Evolutionary conservation across 1,140 invertebrate genomes (phyloP), one percentile per base, ranked within the genome.

Genomic region (Papilio xuthus): DNA sequence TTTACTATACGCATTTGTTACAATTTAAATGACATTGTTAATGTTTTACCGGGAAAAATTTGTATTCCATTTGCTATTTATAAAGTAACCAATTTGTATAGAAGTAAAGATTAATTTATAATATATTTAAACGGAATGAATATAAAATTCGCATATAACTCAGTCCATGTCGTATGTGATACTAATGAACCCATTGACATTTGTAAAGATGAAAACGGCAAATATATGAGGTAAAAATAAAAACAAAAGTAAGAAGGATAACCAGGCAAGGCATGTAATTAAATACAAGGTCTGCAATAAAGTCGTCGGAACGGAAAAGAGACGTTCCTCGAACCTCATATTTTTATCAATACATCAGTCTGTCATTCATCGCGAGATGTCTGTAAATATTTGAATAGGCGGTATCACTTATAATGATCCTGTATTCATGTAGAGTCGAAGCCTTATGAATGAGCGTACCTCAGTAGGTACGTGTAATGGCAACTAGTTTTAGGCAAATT

Each of bases 281-380:
- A 84, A 77, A 72, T 56, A 71, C 53, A 37, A 60, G 63, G 74
- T 53, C 78, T 47, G 77, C 75, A 80, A 81, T 83, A 83, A 83
- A 82, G 47, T 78, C 78, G 67, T 78, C 78, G 71, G 72, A 82
- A 82, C 53, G 75, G 75, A 79, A 81, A 80, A 79, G 74, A 78
- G 80, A 80, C 83, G 77, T 76, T 79, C 76, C 77, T 82, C 83
- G 81, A 86, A 82, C 81, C 78, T 80, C 78, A 76, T 63, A 71
- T 76, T 80, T 80, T 77, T 77, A 77, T 78, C 70, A 76, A 60
- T 69, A 60, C 47, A 79, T 75, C 76, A 72, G 71, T 74, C 15
- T 73, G 60, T 26, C 26, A 70, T 15, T 77, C 70, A 77, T 73
- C 67, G 78, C 71, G 20, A 20, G 71, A 12, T 77, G 37, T 42